Evolutionary conservation across 2,797 vertebrate species (phyloP), one percentile per base, ranked within the genome.

Genomic region (Sebastes iracundus): DNA sequence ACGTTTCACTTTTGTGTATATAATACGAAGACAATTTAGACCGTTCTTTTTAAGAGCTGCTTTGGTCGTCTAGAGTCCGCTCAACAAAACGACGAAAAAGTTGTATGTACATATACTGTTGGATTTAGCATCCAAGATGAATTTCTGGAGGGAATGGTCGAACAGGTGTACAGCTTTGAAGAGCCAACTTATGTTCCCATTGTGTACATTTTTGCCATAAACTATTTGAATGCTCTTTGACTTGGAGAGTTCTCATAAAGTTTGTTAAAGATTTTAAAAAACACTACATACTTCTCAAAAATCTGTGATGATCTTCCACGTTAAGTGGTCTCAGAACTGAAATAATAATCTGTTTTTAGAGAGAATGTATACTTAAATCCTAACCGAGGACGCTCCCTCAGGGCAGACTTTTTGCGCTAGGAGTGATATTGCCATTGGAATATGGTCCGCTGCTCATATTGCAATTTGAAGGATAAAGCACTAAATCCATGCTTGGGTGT

Each of bases 1-100:
- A 94, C 11, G 87, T 92, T 95, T 93, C 80, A 89, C 90, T 90
- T 88, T 91, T 89, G 88, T 96, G 94, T 95, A 96, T 85, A 95
- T 95, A 95, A 87, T 92, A 92, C 84, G 71, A 90, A 88, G 84
- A 94, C 65, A 89, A 84, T 90, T 91, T 91, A 91, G 85, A 88
- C 76, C 68, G 62, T 88, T 93, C 87, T 94, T 94, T 94, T 90
- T 85, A 89, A 91, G 87, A 94, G 89, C 90, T 83, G 90, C 92
- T 94, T 90, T 88, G 81, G 80, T 91, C 75, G 80, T 91, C 88
- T 76, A 4, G 66, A 87, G 85, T 91, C 79, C 76, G 79, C 88
- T 89, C 77, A 78, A 76, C 58, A 82, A 82, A 87, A 77, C 42
- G 42, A 46, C 42, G 66, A 69, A 69, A 82, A 78, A 25, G 55